Evolutionary conservation across 2,888 invertebrate species (phyloP).

Genomic region (Spatulosminthurus flaviceps): DNA sequence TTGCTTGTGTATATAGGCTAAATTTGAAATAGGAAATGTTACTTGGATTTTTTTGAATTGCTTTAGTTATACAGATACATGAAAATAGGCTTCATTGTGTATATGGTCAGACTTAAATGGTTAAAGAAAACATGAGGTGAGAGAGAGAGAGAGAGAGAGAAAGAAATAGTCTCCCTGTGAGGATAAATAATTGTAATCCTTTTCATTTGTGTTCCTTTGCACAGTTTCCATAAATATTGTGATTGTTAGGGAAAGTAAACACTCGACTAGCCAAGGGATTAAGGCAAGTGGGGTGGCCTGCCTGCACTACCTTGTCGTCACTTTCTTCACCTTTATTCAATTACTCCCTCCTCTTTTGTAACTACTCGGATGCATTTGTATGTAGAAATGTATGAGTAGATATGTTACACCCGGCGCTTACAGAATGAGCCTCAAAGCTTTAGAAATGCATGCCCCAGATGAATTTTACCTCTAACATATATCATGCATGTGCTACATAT

Average conservation of each 20-base stretch:
- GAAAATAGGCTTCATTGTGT: no score
- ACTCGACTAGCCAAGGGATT: constrained; percentile 54
- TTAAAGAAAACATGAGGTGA: constrained; percentile 8
- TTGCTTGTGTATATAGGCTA: no score
- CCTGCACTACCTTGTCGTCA: constrained; percentile 24
- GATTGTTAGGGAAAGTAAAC: constrained; percentile 59
- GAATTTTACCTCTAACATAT: no score
- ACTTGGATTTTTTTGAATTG: no score
- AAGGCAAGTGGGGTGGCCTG: constrained; percentile 49
- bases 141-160: not conserved
- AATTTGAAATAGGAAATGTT: no score
- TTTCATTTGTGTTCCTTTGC: constrained; percentile 40
- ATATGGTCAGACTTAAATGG: not conserved
- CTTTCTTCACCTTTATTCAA: constrained; percentile 32
- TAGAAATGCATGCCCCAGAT: no score
- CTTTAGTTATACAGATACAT: not conserved
- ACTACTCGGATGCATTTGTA: not conserved
- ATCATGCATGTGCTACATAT: no score
- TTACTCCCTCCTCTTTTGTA: not conserved
- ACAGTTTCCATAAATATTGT: constrained; percentile 59
- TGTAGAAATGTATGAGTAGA: no score
- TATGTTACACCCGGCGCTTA: no score
- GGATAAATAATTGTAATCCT: constrained; percentile 41
- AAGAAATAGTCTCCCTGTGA: constrained; percentile 6
- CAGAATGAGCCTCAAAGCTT: no score